Conservation (phyloP, 2,797 vertebrate genomes). For the Octomys mimax region DNA sequence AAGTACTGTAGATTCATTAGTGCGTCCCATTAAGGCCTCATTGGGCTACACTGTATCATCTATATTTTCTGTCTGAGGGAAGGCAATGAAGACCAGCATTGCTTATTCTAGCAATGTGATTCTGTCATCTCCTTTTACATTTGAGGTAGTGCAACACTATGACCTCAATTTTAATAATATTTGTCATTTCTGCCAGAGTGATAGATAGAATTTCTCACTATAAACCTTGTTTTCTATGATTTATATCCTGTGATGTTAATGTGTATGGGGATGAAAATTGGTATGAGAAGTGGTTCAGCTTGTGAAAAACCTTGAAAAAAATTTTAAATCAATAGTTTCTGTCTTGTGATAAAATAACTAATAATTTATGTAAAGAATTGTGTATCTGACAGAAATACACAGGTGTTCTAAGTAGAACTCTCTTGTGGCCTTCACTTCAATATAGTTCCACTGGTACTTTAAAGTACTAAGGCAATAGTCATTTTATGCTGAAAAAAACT, state of each 20-base stretch:
- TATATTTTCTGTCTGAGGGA: background rate
- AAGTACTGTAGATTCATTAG: background rate
- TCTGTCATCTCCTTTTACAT: conserved; percentile 12
- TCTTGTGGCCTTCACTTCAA: background rate
- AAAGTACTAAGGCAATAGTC: conserved; percentile 45
- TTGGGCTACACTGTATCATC: background rate
- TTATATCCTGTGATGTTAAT: conserved; percentile 64
- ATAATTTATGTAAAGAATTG: conserved; percentile 49
- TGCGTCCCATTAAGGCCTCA: background rate
- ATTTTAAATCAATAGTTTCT: conserved; percentile 62
- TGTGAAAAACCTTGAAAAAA: conserved; percentile 62
- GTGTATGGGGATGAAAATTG: conserved; percentile 66
- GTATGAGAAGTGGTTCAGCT: conserved; percentile 37
- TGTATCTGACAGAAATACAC: conserved; percentile 35
- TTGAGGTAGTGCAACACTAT: conserved; percentile 36
- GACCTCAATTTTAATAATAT: conserved; percentile 51
- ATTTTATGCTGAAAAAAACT: background rate
- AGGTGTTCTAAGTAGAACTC: conserved; percentile 46
- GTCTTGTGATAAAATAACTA: conserved; percentile 1
- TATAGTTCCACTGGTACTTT: conserved; percentile 50
- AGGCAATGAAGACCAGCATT: background rate
- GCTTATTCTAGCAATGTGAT: background rate
- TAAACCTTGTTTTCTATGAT: conserved; percentile 63
- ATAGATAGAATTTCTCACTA: conserved; percentile 61
- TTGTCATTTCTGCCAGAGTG: conserved; percentile 53